phyloP scores from a whole-genome alignment of 2,113 vertebrate species.

The Atrichornis clamosus region DNA sequence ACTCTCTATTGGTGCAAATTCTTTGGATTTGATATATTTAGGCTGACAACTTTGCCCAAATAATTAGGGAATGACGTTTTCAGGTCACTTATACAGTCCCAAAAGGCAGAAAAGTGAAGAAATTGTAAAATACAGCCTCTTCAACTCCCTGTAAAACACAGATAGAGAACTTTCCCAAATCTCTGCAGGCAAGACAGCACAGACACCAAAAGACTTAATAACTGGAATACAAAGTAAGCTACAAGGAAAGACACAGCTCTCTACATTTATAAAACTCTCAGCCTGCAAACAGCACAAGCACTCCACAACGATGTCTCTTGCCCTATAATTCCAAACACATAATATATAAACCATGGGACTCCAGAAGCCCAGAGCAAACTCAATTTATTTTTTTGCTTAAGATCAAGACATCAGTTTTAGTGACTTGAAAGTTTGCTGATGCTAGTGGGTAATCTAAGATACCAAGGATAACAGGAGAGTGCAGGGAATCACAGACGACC shows the following conservation, averaged over 20 bases:
- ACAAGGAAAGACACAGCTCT: not conserved
- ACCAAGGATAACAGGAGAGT: not conserved
- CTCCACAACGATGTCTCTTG: not conserved
- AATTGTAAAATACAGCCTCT: not conserved
- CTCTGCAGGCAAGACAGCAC: not conserved
- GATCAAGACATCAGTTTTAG: not conserved
- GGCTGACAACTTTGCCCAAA: slow-evolving; percentile 3
- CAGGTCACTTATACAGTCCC: not conserved
- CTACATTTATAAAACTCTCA: not conserved
- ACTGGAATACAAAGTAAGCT: not conserved
- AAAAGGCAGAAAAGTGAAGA: not conserved
- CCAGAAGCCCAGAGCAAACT: not conserved
- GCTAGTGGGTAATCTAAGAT: not conserved
- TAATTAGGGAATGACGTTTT: slow-evolving; percentile 9
- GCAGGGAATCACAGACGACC: not conserved
- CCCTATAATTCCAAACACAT: not conserved
- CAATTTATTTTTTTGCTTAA: not conserved
- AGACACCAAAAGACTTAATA: not conserved
- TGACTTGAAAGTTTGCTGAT: not conserved
- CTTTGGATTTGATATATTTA: not conserved
- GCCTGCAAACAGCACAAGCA: not conserved
- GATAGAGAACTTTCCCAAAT: not conserved
- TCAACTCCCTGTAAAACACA: not conserved
- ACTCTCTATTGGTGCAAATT: not conserved
- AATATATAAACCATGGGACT: not conserved